Evolutionary conservation across 1,140 invertebrate genomes (phyloP), one percentile per base, ranked within the genome.

Genomic region (Leptopilina boulardi): DNA sequence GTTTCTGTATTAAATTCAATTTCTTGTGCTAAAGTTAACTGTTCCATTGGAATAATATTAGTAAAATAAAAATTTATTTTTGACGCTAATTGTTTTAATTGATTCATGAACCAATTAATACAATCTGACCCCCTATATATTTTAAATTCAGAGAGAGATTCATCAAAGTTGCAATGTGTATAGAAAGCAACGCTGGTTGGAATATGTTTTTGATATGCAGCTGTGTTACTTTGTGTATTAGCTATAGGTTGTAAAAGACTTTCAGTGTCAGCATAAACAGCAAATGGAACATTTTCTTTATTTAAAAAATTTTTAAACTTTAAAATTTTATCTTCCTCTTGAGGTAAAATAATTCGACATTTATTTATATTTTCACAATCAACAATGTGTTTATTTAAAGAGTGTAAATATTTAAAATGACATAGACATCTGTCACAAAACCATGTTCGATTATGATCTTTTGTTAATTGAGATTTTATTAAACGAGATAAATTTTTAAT

Each of bases 101-200:
- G 1, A 42, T 9, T 11, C 9, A 42, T 42, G 9, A 42, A 42
- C 41, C 41, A 42, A 42, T 42, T 8, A 4, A 42, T 42, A 42
- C 41, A 42, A 42, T 42, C 41, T 42, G 41, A 42, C 9, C 41
- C 41, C 9, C 41, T 3, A 15, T 42, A 42, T 9, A 4, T 42
- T 42, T 42, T 42, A 2, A 42, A 42, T 42, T 9, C 41, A 42
- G 41, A 42, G 13, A 42, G 41, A 42, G 76, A 76, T 75, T 87
- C 83, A 82, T 89, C 80, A 79, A 78, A 88, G 26, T 74, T 82
- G 79, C 87, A 88, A 76, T 87, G 83, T 9, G 87, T 71, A 77
- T 88, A 87, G 76, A 86, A 87, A 11, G 80, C 86, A 41, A 74
- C 47, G 26, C 73, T 80, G 21, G 30, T 47, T 38, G 74, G 73